Evolutionary conservation across 2,113 vertebrate genomes (phyloP).

Genomic region (Bucco capensis): DNA sequence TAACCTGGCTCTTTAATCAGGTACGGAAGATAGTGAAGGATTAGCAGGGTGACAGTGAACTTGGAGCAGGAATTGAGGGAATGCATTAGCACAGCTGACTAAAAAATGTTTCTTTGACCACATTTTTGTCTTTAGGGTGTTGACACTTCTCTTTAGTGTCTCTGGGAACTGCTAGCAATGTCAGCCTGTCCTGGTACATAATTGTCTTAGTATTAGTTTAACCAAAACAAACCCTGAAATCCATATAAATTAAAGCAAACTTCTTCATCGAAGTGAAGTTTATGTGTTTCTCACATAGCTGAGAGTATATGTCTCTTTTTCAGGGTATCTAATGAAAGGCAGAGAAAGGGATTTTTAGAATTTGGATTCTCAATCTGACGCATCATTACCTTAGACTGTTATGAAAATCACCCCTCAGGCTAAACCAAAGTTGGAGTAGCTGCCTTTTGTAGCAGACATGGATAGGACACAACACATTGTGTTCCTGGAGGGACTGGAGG

Average conservation of each 20-base stretch:
- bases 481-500: background rate
- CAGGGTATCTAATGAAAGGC: background rate
- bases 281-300: background rate
- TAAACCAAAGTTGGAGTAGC: background rate
- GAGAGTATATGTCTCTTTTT: background rate
- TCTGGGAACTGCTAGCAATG: slow-evolving; percentile 16
- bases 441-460: background rate
- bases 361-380: background rate
- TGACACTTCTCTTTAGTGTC: slow-evolving; percentile 25
- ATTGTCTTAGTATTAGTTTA: slow-evolving; percentile 27
- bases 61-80: background rate
- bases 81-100: background rate
- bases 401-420: background rate
- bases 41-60: background rate
- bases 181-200: slow-evolving; percentile 11
- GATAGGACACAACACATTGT: background rate
- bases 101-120: background rate
- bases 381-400: background rate
- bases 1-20: background rate
- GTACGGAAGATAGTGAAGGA: background rate
- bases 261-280: background rate
- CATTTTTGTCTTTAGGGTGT: background rate
- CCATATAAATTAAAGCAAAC: slow-evolving; percentile 26
- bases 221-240: slow-evolving; percentile 3
- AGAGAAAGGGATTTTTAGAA: background rate